Evolutionary conservation across 1,140 invertebrate genomes (phyloP).

Genomic region (Pteromalus puparum): DNA sequence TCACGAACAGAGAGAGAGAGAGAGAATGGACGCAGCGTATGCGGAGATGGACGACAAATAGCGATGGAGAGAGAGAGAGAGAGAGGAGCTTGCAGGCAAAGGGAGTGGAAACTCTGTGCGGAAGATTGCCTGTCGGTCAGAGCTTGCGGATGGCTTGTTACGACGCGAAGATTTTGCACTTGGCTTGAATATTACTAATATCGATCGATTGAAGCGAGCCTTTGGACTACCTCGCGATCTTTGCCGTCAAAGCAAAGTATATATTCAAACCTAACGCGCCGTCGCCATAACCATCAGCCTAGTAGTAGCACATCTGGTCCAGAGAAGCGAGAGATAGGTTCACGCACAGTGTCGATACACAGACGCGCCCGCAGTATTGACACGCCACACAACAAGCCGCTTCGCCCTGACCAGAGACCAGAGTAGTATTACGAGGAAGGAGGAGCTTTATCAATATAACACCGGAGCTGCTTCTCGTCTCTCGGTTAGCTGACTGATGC

Average conservation of each 20-base stretch:
- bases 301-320: not conserved
- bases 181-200: not conserved
- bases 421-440: not conserved
- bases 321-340: not conserved
- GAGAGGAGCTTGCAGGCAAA: not conserved
- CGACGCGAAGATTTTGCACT: too few relatives aligned
- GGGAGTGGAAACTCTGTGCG: not conserved
- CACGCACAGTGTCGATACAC: not conserved
- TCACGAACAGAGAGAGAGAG: conserved; percentile 16
- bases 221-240: not conserved
- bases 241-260: not conserved
- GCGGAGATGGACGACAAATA: conserved; percentile 32
- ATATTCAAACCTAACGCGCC: not conserved
- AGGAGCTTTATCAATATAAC: conserved; percentile 43
- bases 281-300: not conserved
- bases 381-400: not conserved
- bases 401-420: not conserved
- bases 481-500: not conserved
- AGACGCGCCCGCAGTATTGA: not conserved
- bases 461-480: not conserved
- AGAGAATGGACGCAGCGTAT: not conserved
- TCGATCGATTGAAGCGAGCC: not conserved
- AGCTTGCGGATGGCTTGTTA: too few relatives aligned
- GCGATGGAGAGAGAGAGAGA: conserved; percentile 1
- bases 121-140: not conserved